Conservation (phyloP, 1,140 invertebrate species). For the Heliconius congener region DNA sequence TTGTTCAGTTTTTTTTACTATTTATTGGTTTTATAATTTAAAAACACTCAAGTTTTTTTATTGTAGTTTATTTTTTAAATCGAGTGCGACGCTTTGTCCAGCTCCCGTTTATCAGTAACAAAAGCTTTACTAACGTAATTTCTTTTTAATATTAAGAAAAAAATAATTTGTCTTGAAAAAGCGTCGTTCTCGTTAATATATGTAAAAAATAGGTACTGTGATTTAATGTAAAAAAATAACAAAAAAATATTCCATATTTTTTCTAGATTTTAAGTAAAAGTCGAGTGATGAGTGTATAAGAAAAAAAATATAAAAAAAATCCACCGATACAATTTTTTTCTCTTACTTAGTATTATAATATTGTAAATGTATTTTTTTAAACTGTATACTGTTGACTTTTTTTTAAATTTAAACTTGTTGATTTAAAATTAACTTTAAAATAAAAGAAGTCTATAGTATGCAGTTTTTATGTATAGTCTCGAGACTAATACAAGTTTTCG, state of each 20-base stretch:
- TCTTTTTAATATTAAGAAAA: conserved; percentile 27
- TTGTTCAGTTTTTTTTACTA: not conserved
- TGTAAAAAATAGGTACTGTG: conserved; percentile 34
- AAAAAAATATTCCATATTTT: conserved; percentile 39
- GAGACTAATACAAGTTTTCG: not conserved
- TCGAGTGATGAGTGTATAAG: conserved; percentile 18
- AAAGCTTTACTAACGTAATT: conserved; percentile 38
- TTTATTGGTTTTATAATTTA: not conserved
- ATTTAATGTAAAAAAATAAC: conserved; percentile 39
- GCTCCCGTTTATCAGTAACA: conserved; percentile 30
- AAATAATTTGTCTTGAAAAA: conserved; percentile 20
- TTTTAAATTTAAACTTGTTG: conserved; percentile 25
- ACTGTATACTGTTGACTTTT: conserved; percentile 23
- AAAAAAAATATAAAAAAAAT: conserved; percentile 34
- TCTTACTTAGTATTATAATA: conserved; percentile 30
- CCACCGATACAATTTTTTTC: conserved; percentile 33
- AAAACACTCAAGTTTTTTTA: conserved; percentile 20
- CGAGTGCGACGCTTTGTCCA: conserved; percentile 34
- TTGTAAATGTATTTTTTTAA: conserved; percentile 19
- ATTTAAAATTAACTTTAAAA: conserved; percentile 8
- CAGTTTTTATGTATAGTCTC: conserved; percentile 5
- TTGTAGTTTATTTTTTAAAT: conserved; percentile 22
- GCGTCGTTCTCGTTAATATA: conserved; percentile 17
- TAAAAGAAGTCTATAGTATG: not conserved
- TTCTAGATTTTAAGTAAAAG: conserved; percentile 30